Base-by-base conservation (phyloP, 2,888 invertebrate species). In the Clivina fossor region DNA sequence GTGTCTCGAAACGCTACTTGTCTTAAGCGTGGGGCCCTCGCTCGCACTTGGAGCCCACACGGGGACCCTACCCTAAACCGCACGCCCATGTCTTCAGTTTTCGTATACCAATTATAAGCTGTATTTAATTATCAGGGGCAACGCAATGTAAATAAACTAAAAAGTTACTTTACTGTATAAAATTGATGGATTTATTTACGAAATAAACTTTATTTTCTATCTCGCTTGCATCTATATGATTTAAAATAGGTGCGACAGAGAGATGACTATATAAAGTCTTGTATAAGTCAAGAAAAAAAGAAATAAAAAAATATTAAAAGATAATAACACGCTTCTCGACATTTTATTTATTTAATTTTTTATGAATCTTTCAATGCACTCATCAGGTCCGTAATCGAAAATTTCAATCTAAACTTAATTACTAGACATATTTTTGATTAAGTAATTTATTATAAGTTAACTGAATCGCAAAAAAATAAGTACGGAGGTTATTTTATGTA, bases 151-250 rank as follows among this genome's bases (percentile, higher is more conserved):
- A n/a, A n/a, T n/a, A n/a, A 22, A 28, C n/a, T 24, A 50, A 50
- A 50, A 50, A 50, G 28, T 30, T 16, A 11, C 8, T 20, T n/a
- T n/a, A n/a, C n/a, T n/a, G n/a, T n/a, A n/a, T n/a, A n/a, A n/a
- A 15, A 50, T 40, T 50, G 50, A 50, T 50, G 32, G 50, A 50
- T 50, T 50, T 50, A 50, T 50, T 50, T 50, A 50, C 50, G 50
- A 50, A n/a, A n/a, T n/a, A n/a, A n/a, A n/a, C n/a, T n/a, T n/a
- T n/a, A n/a, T n/a, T n/a, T n/a, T n/a, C n/a, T n/a, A n/a, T n/a
- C n/a, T n/a, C n/a, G n/a, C n/a, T n/a, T n/a, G n/a, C n/a, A n/a
- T n/a, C n/a, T n/a, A n/a, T n/a, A n/a, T n/a, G n/a, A n/a, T n/a
- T n/a, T n/a, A n/a, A n/a, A n/a, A n/a, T n/a, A n/a, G n/a, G n/a